Evolutionary conservation across 2,113 vertebrate genomes (phyloP), one percentile per base, ranked within the genome.

Genomic region (Coptodon rendalli): DNA sequence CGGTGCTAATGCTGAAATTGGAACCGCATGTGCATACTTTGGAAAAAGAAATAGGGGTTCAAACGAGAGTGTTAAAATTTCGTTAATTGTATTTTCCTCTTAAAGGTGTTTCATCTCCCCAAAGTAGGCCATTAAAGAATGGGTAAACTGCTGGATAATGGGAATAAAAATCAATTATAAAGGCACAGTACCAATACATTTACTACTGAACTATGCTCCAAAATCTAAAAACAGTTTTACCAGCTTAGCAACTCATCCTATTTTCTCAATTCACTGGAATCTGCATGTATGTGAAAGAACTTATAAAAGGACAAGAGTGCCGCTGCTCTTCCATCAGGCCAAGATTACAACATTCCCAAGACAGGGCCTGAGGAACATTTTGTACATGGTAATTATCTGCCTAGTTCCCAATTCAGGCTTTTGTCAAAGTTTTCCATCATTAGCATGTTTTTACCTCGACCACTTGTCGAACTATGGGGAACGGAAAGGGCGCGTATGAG

Each of bases 1-100:
- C 57, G 63, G 87, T 71, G 84, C 57, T 78, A 52, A 78, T 73
- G 73, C 81, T 84, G 78, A 93, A 93, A 92, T 90, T 87, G 90
- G 88, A 94, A 93, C 89, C 87, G 54, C 88, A 91, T 94, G 94
- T 94, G 92, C 92, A 94, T 93, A 93, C 94, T 94, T 94, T 93
- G 94, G 93, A 95, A 92, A 94, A 94, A 88, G 68, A 94, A 91
- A 94, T 87, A 87, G 91, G 80, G 91, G 91, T 81, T 91, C 57
- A 93, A 93, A 94, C 92, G 76, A 92, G 84, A 89, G 91, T 87
- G 93, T 87, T 85, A 91, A 94, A 88, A 92, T 84, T 76, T 91
- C 50, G 88, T 86, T 90, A 91, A 93, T 94, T 90, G 90, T 89
- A 91, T 90, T 94, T 92, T 91, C 93, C 90, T 93, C 89, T 89